phyloP scores from a whole-genome alignment of 2,888 invertebrate genomes.

The Mythimna vitellina region DNA sequence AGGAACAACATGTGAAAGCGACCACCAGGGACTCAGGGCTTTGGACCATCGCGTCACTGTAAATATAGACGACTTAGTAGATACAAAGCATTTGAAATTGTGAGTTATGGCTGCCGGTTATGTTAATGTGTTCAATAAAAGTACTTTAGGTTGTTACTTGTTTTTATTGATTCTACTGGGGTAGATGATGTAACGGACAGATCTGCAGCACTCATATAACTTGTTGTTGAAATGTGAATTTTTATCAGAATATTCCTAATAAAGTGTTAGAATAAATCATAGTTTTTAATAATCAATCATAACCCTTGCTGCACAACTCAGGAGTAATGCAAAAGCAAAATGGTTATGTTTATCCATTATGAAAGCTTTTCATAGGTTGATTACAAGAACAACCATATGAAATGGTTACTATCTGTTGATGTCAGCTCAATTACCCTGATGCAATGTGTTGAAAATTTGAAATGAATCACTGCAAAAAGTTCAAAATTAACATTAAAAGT shows the following conservation, averaged over 20 bases:
- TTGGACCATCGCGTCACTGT: conserved; percentile 78
- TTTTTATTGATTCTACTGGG: conserved; percentile 66
- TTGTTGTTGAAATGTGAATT: conserved; percentile 50
- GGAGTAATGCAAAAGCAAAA: neutral
- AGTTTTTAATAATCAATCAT: conserved; percentile 44
- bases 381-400: neutral
- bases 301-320: neutral
- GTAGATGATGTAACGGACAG: conserved; percentile 55
- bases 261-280: conserved; percentile 44
- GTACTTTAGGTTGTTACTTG: conserved; percentile 77
- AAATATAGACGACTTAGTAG: conserved; percentile 85
- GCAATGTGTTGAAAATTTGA: conserved; percentile 27
- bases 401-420: neutral
- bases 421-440: conserved; percentile 8
- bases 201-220: conserved; percentile 53
- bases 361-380: neutral
- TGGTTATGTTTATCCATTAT: neutral
- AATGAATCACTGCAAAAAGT: neutral
- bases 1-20: conserved; percentile 90
- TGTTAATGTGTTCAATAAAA: conserved; percentile 84
- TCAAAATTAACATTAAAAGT: neutral
- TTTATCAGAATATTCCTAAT: conserved; percentile 49
- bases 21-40: conserved; percentile 53
- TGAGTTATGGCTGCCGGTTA: conserved; percentile 76
- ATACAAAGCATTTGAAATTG: conserved; percentile 82